Base-by-base conservation (phyloP, 2,888 invertebrate genomes). In the Limenitis camilla region DNA sequence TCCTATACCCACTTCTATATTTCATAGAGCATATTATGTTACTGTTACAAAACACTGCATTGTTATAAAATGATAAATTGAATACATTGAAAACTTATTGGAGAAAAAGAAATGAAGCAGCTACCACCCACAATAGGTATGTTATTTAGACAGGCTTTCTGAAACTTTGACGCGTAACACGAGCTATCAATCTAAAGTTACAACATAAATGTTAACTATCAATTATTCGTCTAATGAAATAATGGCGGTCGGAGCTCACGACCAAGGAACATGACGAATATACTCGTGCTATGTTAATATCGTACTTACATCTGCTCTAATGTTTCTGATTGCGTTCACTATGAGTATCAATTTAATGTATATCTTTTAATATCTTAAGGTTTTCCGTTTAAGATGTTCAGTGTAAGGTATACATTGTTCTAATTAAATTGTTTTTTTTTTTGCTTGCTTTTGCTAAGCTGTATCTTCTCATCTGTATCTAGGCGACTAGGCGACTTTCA, bases 151-250 rank as follows among this genome's bases (percentile, higher is more conserved):
- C 61, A 58, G 55, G 52, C 53, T 52, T 65, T 65, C 61, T 63
- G 62, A 66, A 66, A 64, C 62, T 65, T 65, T 71, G 72, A 73
- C 69, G 72, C 74, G 69, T 77, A 75, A 78, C 77, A 77, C 73
- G 74, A 78, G 75, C 80, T 69, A 82, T 83, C 76, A 78, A 81
- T 83, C 78, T 77, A 70, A 71, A 69, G 74, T 78, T 81, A 76
- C 80, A 78, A 73, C 73, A 76, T 64, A 65, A 69, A 71, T 71
- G 69, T 69, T 72, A 73, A 72, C 81, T 76, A 82, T 83, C 77
- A 83, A 82, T 83, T 83, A 84, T 81, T 67, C 65, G 61, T 74
- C 70, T 78, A 81, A 79, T 80, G 80, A 80, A 81, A 81, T 81
- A 80, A 82, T 81, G 72, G 73, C 70, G 60, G 64, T 59, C 61